These are phyloP conservation scores for Rhizoglyphus robini DNA, from an alignment of 1,140 invertebrate genomes.

Conservation along the genomic window DNA sequence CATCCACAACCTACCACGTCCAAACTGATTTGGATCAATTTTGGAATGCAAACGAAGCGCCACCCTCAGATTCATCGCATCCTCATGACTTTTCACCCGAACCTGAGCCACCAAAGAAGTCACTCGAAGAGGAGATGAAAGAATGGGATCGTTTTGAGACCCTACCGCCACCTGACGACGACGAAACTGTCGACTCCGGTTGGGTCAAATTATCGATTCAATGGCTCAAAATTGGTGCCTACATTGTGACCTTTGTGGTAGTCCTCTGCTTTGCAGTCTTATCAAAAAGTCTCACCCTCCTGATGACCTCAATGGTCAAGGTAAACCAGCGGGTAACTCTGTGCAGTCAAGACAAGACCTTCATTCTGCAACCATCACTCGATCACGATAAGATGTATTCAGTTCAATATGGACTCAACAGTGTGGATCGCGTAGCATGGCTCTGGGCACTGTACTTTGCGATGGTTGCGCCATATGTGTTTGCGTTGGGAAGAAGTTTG, in stretches of 20 bases:
- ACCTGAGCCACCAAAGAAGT: too few relatives aligned
- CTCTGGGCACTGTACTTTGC: constrained; percentile 77
- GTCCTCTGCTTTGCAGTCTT: constrained; percentile 32
- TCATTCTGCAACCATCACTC: constrained; percentile 13
- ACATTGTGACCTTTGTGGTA: constrained; percentile 32
- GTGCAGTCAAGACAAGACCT: constrained; percentile 37
- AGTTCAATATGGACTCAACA: constrained; percentile 1
- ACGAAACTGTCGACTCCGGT: constrained; percentile 35
- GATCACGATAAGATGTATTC: constrained; percentile 26
- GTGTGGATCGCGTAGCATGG: constrained; percentile 69
- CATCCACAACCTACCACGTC: background rate
- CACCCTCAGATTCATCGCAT: too few relatives aligned
- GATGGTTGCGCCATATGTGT: constrained; percentile 71
- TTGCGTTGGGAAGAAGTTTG: constrained; percentile 62
- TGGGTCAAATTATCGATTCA: constrained; percentile 27
- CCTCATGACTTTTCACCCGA: too few relatives aligned
- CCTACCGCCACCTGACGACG: constrained; percentile 69
- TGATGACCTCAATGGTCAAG: constrained; percentile 36
- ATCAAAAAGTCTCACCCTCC: constrained; percentile 31
- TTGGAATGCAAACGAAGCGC: too few relatives aligned
- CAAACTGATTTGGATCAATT: background rate
- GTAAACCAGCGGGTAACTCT: constrained; percentile 22
- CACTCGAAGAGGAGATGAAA: constrained; percentile 42
- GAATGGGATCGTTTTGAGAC: constrained; percentile 92
- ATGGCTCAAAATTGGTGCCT: constrained; percentile 30